Evolutionary conservation across 2,113 vertebrate species (phyloP).

Genomic region (Pteronura brasiliensis): DNA sequence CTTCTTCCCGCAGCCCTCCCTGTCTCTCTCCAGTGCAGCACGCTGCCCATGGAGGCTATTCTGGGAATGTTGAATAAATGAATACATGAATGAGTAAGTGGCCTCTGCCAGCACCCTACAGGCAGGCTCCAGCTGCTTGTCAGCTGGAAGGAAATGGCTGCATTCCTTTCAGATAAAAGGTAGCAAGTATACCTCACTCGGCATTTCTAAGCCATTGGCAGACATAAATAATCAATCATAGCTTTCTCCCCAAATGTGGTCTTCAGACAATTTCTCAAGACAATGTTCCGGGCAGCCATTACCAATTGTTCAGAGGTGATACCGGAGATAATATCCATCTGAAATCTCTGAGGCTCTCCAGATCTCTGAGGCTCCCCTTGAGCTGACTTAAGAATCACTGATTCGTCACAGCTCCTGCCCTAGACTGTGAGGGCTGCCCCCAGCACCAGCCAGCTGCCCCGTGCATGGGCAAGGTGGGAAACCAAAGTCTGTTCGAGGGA

Average conservation of each 20-base stretch:
- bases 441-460: background rate
- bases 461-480: background rate
- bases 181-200: background rate
- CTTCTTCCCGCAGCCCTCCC: background rate
- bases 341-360: background rate
- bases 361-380: background rate
- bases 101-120: background rate
- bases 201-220: slow-evolving; percentile 14
- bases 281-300: background rate
- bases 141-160: background rate
- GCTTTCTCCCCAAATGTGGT: background rate
- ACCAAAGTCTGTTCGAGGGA: background rate
- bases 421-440: background rate
- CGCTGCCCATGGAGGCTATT: background rate
- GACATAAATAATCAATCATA: slow-evolving; percentile 36
- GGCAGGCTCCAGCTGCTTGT: background rate
- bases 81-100: background rate
- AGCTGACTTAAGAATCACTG: background rate
- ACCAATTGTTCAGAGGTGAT: background rate
- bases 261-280: slow-evolving; percentile 40
- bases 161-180: background rate
- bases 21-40: background rate
- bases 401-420: background rate
- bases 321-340: background rate
- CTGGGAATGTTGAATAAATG: background rate